phyloP scores from a whole-genome alignment of 2,888 invertebrate genomes.

The Neria commutata region DNA sequence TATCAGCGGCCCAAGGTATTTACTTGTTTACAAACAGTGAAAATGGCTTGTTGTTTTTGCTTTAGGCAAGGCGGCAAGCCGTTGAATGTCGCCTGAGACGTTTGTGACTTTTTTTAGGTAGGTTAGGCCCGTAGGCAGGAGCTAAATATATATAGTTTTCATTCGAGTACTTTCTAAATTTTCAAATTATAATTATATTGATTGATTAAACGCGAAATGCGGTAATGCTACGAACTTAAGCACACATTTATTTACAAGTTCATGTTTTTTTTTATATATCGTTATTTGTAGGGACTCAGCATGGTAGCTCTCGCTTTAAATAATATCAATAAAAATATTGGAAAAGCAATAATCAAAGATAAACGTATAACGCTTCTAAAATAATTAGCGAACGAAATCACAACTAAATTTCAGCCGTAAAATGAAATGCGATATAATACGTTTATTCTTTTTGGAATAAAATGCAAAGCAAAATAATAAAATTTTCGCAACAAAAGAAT shows the following conservation, averaged over 20 bases:
- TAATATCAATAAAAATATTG: too few relatives aligned
- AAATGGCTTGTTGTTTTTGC: neutral
- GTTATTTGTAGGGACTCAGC: too few relatives aligned
- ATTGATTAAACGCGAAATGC: too few relatives aligned
- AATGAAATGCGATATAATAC: neutral
- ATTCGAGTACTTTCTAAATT: neutral
- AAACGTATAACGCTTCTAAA: neutral
- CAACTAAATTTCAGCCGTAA: neutral
- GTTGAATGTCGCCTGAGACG: neutral
- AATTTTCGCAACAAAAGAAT: too few relatives aligned
- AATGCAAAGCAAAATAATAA: too few relatives aligned
- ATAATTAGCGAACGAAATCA: neutral
- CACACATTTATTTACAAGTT: too few relatives aligned
- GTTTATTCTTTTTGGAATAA: too few relatives aligned
- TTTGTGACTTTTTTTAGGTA: neutral
- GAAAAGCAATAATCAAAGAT: neutral
- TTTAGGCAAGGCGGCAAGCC: neutral
- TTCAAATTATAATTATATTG: neutral
- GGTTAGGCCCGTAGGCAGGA: neutral
- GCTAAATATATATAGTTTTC: neutral
- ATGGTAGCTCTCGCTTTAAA: too few relatives aligned
- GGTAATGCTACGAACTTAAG: too few relatives aligned
- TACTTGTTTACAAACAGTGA: constrained; percentile 49
- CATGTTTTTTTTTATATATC: too few relatives aligned
- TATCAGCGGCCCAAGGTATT: constrained; percentile 59